Evolutionary conservation across 2,113 vertebrate species (phyloP).

Genomic region (Trematocara zebra): DNA sequence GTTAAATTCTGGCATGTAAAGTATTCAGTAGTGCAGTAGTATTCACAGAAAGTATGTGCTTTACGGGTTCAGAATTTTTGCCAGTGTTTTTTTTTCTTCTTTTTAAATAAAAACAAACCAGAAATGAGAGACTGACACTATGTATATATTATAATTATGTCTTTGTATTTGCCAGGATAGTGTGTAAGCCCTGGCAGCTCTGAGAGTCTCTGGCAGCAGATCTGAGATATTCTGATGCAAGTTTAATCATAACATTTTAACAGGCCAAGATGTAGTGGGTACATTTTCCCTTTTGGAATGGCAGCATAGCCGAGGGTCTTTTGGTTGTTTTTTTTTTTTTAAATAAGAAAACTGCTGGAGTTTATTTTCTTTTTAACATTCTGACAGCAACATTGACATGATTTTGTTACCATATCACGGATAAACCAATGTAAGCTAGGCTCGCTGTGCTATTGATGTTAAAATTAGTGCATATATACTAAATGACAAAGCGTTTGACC

Average conservation of each 20-base stretch:
- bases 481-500: not conserved
- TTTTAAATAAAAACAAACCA: not conserved
- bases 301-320: not conserved
- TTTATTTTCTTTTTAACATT: constrained; percentile 10
- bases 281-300: constrained; percentile 21
- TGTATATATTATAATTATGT: constrained; percentile 37
- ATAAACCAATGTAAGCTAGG: not conserved
- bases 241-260: constrained; percentile 50
- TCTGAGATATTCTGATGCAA: constrained; percentile 35
- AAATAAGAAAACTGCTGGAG: constrained; percentile 18
- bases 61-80: not conserved
- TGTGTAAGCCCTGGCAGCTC: constrained; percentile 34
- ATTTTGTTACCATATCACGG: not conserved
- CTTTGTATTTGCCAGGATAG: constrained; percentile 14
- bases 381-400: not conserved
- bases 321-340: not conserved
- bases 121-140: constrained; percentile 6
- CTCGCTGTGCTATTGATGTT: not conserved
- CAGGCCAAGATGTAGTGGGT: constrained; percentile 31
- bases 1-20: not conserved
- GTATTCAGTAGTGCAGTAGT: not conserved
- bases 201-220: constrained; percentile 34
- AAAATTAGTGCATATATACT: not conserved
- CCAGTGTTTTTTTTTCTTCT: not conserved
- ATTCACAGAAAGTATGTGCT: not conserved